phyloP scores from a whole-genome alignment of 2,888 invertebrate species.

The Loripinus fragilis region DNA sequence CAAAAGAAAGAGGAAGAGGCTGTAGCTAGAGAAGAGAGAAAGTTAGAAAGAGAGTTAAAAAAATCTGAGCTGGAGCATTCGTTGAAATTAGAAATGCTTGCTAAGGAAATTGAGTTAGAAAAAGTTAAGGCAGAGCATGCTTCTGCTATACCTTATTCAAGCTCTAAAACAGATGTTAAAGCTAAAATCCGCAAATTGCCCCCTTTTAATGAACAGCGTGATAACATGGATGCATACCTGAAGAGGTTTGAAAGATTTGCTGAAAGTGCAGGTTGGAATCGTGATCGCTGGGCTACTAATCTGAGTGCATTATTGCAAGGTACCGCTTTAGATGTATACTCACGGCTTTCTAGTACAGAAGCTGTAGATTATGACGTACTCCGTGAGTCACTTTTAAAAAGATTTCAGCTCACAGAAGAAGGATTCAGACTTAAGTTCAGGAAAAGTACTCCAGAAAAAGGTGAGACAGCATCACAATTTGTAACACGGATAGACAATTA shows the following conservation, averaged over 20 bases:
- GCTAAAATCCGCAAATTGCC: conserved; percentile 25
- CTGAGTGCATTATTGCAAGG: conserved; percentile 28
- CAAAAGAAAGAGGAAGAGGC: too few species aligned
- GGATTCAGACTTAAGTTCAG: conserved; percentile 24
- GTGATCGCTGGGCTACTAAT: conserved; percentile 21
- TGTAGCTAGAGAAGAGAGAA: too few species aligned
- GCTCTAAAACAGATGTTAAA: background rate
- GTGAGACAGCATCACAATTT: conserved; percentile 24
- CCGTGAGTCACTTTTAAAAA: conserved; percentile 9
- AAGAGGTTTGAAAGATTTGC: background rate
- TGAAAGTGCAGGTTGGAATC: conserved; percentile 22
- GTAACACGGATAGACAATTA: conserved; percentile 12
- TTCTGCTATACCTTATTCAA: background rate
- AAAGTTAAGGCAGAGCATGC: background rate
- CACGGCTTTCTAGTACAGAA: conserved; percentile 1
- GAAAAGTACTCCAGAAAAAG: background rate
- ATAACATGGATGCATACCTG: conserved; percentile 27
- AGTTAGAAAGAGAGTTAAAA: too few species aligned
- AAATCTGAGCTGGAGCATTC: too few species aligned
- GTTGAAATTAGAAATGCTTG: too few species aligned
- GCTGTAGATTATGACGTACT: conserved; percentile 15
- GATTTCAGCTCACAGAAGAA: conserved; percentile 28
- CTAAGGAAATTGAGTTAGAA: background rate
- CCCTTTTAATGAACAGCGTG: conserved; percentile 4
- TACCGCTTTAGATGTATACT: conserved; percentile 21